These are phyloP conservation scores for Oostethus manadensis DNA, from an alignment of 2,113 vertebrate species.

Conservation along the genomic window DNA sequence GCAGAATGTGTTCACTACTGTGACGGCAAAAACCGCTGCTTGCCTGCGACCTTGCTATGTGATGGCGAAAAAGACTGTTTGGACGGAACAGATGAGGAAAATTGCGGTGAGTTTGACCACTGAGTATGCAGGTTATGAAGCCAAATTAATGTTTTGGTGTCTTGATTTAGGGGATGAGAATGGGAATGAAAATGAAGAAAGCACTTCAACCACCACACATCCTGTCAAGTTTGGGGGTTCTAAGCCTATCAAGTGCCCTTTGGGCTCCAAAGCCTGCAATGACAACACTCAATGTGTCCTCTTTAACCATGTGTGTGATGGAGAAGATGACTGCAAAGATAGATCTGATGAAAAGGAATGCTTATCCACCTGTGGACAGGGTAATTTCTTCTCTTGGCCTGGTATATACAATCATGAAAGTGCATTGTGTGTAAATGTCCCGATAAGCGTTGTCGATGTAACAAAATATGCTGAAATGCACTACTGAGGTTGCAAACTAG, in stretches of 20 bases:
- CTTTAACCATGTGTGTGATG: constrained; percentile 74
- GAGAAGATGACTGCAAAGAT: constrained; percentile 76
- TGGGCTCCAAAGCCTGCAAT: constrained; percentile 57
- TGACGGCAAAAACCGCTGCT: constrained; percentile 68
- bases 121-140: neutral
- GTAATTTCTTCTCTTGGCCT: constrained; percentile 22
- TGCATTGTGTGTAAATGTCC: no score
- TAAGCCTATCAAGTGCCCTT: constrained; percentile 43
- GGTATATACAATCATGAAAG: no score
- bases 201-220: neutral
- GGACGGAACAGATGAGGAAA: constrained; percentile 75
- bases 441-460: no score
- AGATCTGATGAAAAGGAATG: constrained; percentile 79
- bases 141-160: neutral
- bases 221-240: constrained; percentile 17
- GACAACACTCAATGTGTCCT: constrained; percentile 59
- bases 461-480: no score
- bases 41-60: constrained; percentile 77
- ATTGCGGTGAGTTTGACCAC: constrained; percentile 44
- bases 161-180: constrained; percentile 18
- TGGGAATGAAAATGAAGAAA: constrained; percentile 7
- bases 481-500: no score
- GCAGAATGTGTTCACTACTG: constrained; percentile 74
- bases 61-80: constrained; percentile 76
- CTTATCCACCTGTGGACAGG: constrained; percentile 33